Evolutionary conservation across 2,888 invertebrate species (phyloP), one percentile per base, ranked within the genome.

Genomic region (Nomada fucata): DNA sequence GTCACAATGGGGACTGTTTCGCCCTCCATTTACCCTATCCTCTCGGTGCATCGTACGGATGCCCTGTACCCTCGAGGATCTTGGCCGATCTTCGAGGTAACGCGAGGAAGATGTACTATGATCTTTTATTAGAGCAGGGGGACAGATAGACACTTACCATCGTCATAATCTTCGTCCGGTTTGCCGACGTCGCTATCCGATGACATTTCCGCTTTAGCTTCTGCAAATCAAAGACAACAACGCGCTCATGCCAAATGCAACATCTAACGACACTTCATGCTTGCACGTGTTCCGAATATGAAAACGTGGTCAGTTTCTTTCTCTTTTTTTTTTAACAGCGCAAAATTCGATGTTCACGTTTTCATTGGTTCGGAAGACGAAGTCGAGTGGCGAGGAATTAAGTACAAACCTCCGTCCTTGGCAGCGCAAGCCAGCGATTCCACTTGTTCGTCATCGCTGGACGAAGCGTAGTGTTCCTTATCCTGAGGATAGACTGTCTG

Each of bases 401-500:
- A 60, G 10, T 80, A 88, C 85, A 26, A 79, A 96, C 96, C 96
- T 94, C 95, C 94, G 91, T 95, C 94, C 86, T 95, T 95, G 64
- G 94, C 93, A 91, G 94, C 92, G 67, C 90, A 92, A 64, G 90
- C 90, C 53, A 91, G 77, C 18, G 93, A 90, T 80, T 94, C 93
- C 64, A 88, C 86, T 83, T 93, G 93, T 59, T 93, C 94, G 57
- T 93, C 93, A 61, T 94, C 93, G 82, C 92, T 93, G 11, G 93
- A 91, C 79, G 94, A 95, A 71, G 93, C 91, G 92, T 91, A 90
- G 64, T 83, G 80, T 36, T 91, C 90, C 50, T 42, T 74, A 44
- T 87, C 93, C 80, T 93, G 92, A 80, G 94, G 95, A 94, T 95
- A 95, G 93, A 95, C 95, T 93, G 95, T 95, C 87, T 95, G 95